Conservation (phyloP, 2,888 invertebrate genomes). For the Plebejus argus region DNA sequence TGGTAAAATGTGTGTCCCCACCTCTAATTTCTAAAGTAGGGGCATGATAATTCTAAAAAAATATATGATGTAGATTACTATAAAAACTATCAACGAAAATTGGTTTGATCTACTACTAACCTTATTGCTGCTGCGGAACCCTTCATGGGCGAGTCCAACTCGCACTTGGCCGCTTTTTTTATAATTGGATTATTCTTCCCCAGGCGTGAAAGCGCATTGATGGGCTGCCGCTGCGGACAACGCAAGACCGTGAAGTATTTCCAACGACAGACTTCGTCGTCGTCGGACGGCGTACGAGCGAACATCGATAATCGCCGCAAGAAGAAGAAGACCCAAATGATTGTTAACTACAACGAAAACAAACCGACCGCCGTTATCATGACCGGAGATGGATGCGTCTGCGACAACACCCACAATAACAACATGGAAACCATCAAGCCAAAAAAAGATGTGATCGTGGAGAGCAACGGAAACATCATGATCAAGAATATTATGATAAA, state of each 20-base stretch:
- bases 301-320: slow-evolving; percentile 45
- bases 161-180: too few species aligned
- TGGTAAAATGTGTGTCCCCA: too few species aligned
- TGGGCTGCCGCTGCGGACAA: slow-evolving; percentile 61
- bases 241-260: slow-evolving; percentile 54
- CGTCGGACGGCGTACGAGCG: slow-evolving; percentile 57
- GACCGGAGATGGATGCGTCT: slow-evolving; percentile 45
- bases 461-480: slow-evolving; percentile 60
- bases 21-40: too few species aligned
- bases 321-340: slow-evolving; percentile 50
- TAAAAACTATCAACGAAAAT: too few species aligned
- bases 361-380: slow-evolving; percentile 46
- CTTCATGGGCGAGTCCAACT: too few species aligned
- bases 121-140: too few species aligned
- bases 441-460: slow-evolving; percentile 52
- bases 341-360: slow-evolving; percentile 51
- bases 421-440: slow-evolving; percentile 46
- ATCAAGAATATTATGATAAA: slow-evolving; percentile 45
- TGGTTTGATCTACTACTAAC: too few species aligned
- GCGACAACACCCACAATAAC: slow-evolving; percentile 47
- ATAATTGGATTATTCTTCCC: slow-evolving; percentile 27
- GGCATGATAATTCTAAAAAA: too few species aligned
- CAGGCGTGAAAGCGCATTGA: slow-evolving; percentile 57
- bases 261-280: slow-evolving; percentile 62
- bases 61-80: too few species aligned